Conservation (phyloP, 64 coral and sea anemone genomes). For the Orbicella faveolata region DNA sequence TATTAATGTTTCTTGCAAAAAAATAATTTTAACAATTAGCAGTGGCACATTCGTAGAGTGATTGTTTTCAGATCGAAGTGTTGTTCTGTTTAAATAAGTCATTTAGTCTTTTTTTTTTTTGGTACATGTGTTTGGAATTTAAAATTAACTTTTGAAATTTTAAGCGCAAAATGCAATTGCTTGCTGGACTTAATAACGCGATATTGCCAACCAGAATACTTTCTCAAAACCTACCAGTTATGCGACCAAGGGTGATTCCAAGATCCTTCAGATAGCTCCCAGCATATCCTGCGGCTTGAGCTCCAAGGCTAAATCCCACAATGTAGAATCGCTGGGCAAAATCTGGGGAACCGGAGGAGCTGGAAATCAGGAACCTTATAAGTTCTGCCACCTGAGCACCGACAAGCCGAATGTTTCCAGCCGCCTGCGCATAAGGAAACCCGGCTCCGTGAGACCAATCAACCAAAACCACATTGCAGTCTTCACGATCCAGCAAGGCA, state of each 20-base stretch:
- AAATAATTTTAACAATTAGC: too few species aligned
- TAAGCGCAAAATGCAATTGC: too few species aligned
- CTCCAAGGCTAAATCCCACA: conserved; percentile 45
- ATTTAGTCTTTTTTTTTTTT: too few species aligned
- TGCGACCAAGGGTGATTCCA: conserved; percentile 14
- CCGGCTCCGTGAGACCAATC: conserved; percentile 60
- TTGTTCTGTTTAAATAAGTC: too few species aligned
- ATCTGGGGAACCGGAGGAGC: background rate
- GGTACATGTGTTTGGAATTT: too few species aligned
- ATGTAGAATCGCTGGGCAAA: conserved; percentile 2
- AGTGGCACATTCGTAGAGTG: too few species aligned
- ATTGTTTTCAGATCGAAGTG: too few species aligned
- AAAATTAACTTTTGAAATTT: too few species aligned
- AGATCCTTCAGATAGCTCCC: background rate
- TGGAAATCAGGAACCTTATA: conserved; percentile 27
- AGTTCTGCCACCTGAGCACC: conserved; percentile 56
- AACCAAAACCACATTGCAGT: conserved; percentile 55
- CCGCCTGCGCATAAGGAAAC: conserved; percentile 11
- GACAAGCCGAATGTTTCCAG: conserved; percentile 45
- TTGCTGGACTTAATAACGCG: too few species aligned
- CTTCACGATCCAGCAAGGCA: conserved; percentile 33
- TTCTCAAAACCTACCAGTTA: conserved; percentile 33
- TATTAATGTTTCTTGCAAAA: too few species aligned
- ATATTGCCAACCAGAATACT: too few species aligned
- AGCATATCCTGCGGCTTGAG: conserved; percentile 40